Evolutionary conservation across 1,140 invertebrate species (phyloP).

Genomic region (Diachasma alloeum): DNA sequence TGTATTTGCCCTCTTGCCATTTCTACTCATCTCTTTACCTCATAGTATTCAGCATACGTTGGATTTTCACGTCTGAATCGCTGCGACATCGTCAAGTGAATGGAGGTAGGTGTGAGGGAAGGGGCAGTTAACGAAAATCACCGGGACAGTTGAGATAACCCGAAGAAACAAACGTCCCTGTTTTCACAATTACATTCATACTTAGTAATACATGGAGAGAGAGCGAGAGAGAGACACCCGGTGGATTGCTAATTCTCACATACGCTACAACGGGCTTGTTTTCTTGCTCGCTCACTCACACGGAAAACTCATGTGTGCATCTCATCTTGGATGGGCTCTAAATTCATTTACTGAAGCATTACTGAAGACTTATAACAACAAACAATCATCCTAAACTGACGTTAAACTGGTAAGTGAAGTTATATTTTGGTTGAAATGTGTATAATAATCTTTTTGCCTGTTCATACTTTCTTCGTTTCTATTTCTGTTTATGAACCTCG

Average conservation of each 20-base stretch:
- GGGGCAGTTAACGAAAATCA: constrained; percentile 3
- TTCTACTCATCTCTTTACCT: constrained; percentile 6
- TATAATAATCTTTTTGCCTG: background rate
- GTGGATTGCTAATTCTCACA: background rate
- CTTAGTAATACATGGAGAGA: background rate
- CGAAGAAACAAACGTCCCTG: background rate
- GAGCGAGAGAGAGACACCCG: too few species aligned
- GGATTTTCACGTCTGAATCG: constrained; percentile 50
- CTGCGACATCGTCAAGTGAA: background rate
- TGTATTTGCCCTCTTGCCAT: constrained; percentile 20
- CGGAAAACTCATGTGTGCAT: background rate
- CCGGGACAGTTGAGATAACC: constrained; percentile 10
- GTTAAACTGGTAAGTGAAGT: background rate
- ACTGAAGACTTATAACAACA: constrained; percentile 7
- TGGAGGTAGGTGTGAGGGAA: background rate
- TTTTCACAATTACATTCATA: constrained; percentile 2
- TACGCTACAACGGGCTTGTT: background rate
- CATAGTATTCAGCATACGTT: constrained; percentile 35
- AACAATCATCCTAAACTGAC: constrained; percentile 3
- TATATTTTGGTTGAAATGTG: background rate
- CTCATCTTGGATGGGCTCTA: background rate
- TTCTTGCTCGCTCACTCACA: background rate
- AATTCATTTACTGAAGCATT: background rate
- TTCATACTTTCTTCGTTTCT: background rate
- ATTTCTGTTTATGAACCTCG: background rate